Conservation (phyloP, 2,113 vertebrate species). For the Agelaius tricolor region DNA sequence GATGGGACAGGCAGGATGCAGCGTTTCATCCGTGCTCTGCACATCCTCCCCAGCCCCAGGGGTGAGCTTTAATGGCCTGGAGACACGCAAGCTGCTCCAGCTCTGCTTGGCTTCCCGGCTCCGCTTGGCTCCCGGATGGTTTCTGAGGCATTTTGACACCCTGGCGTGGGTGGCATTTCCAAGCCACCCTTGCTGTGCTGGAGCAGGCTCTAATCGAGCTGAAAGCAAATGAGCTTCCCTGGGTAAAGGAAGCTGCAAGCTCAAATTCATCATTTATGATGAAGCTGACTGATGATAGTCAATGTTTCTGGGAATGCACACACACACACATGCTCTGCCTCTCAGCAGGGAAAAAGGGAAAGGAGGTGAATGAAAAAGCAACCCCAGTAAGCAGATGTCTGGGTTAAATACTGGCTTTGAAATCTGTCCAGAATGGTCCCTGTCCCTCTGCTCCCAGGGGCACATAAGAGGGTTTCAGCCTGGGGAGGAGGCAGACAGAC, state of each 20-base stretch:
- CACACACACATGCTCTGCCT: fast-evolving
- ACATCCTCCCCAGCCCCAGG: conserved; percentile 50
- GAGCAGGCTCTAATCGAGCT: background rate
- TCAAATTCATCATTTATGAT: background rate
- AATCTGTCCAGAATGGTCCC: background rate
- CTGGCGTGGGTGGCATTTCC: conserved; percentile 7
- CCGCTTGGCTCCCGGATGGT: background rate
- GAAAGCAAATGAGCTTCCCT: background rate
- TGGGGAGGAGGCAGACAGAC: background rate
- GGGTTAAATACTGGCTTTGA: background rate
- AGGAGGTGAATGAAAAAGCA: background rate
- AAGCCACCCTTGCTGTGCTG: background rate
- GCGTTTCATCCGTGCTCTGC: background rate
- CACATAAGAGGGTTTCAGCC: background rate
- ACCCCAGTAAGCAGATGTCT: background rate
- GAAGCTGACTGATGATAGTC: background rate
- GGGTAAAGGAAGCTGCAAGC: background rate
- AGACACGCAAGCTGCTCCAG: background rate
- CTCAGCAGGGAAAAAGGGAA: background rate
- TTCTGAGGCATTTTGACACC: conserved; percentile 23
- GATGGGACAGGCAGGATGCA: background rate
- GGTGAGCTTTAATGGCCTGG: conserved; percentile 24
- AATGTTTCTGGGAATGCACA: background rate
- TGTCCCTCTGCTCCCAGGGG: background rate
- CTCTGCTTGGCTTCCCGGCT: background rate